A percentile compares a stretch with the other conserved stretches of the same genome.
phyloP scores from a whole-genome alignment of 2,888 invertebrate species.

The Athetis lepigone region DNA sequence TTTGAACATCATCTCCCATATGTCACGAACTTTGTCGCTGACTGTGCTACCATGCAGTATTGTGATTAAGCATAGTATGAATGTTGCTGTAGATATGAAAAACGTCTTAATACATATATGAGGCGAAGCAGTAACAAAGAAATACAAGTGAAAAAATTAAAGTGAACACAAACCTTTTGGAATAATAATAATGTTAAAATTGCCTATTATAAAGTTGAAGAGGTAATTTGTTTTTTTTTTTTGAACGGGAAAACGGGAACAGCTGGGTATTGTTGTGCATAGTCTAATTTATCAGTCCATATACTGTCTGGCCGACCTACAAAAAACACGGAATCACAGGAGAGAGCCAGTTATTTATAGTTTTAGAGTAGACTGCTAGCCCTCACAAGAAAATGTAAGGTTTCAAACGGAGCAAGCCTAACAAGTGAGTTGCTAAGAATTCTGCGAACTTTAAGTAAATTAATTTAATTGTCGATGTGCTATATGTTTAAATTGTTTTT shows the following conservation, averaged over 20 bases:
- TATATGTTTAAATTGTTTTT: constrained; percentile 17
- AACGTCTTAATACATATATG: neutral
- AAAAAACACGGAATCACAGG: neutral
- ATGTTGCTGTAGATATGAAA: neutral
- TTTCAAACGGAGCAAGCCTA: constrained; percentile 64
- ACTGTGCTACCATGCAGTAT: constrained; percentile 5
- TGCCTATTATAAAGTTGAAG: too few relatives aligned
- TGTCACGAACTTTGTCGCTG: neutral
- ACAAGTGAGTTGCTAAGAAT: constrained; percentile 59
- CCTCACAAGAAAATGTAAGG: constrained; percentile 61
- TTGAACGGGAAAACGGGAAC: too few relatives aligned
- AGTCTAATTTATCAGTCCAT: too few relatives aligned
- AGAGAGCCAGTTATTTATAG: too few relatives aligned
- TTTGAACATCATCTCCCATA: too few relatives aligned
- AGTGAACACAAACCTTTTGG: neutral
- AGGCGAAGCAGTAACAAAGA: neutral
- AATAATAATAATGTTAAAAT: too few relatives aligned
- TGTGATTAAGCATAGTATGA: constrained; percentile 17
- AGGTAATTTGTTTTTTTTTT: too few relatives aligned
- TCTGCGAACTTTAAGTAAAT: constrained; percentile 37
- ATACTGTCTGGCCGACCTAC: too few relatives aligned
- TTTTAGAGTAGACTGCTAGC: constrained; percentile 27
- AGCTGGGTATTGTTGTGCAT: too few relatives aligned
- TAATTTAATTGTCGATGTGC: constrained; percentile 35
- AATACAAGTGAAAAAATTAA: neutral